Conservation (phyloP, 2,888 invertebrate species). For the Incurvaria masculella region DNA sequence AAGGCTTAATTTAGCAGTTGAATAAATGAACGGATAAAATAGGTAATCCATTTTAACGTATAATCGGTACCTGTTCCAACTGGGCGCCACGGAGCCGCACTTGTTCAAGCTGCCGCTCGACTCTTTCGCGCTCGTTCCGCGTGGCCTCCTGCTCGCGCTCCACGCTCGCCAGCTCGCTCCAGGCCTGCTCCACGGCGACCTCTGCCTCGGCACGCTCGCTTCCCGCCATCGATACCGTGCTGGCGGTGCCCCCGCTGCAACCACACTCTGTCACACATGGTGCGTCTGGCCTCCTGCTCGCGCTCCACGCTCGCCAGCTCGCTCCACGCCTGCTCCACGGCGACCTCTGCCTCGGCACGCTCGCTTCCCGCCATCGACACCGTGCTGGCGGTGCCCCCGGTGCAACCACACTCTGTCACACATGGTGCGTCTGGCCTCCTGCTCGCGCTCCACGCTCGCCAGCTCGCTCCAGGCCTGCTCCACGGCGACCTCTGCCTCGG, state of each 20-base stretch:
- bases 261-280: slow-evolving; percentile 72
- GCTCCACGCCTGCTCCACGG: slow-evolving; percentile 79
- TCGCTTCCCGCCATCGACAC: slow-evolving; percentile 24
- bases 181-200: slow-evolving; percentile 73
- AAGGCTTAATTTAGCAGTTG: too few relatives aligned
- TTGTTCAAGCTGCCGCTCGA: slow-evolving; percentile 77
- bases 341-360: slow-evolving; percentile 60
- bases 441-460: slow-evolving; percentile 81
- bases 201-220: slow-evolving; percentile 57
- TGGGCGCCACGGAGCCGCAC: slow-evolving; percentile 75
- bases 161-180: slow-evolving; percentile 79
- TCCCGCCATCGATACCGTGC: slow-evolving; percentile 21
- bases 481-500: slow-evolving; percentile 64
- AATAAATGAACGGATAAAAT: too few relatives aligned
- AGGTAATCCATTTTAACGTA: too few relatives aligned
- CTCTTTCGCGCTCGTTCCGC: slow-evolving; percentile 68
- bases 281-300: slow-evolving; percentile 79
- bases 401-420: slow-evolving; percentile 65
- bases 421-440: slow-evolving; percentile 74
- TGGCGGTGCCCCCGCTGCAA: slow-evolving; percentile 22
- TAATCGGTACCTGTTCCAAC: slow-evolving; percentile 86
- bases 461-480: slow-evolving; percentile 83
- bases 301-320: slow-evolving; percentile 81
- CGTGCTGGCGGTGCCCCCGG: slow-evolving; percentile 23
- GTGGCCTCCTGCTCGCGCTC: slow-evolving; percentile 84